Percentiles rank a stretch among this genome's conserved stretches.
phyloP scores from a whole-genome alignment of 2,888 invertebrate genomes.

The Cheilosia impressa region DNA sequence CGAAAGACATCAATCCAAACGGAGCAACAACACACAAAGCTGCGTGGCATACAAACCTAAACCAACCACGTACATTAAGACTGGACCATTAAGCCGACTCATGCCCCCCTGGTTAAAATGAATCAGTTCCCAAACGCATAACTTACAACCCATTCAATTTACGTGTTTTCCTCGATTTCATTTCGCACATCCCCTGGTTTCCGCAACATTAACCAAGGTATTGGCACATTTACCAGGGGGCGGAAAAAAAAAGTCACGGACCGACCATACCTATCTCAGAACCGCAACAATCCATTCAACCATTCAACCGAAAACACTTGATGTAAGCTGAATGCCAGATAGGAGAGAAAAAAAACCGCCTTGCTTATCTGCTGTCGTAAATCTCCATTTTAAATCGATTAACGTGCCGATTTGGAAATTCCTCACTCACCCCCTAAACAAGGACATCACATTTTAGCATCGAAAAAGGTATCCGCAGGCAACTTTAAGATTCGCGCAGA shows the following conservation, averaged over 20 bases:
- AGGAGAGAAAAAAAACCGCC: slow-evolving; percentile 13
- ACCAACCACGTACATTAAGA: slow-evolving; percentile 16
- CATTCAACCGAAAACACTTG: slow-evolving; percentile 71
- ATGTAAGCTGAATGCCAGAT: slow-evolving; percentile 43
- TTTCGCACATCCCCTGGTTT: slow-evolving; percentile 46
- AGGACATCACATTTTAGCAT: slow-evolving; percentile 53
- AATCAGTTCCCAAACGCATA: slow-evolving; percentile 67
- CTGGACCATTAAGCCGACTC: slow-evolving; percentile 43
- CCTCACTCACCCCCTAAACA: slow-evolving; percentile 21
- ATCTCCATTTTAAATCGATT: slow-evolving; percentile 75
- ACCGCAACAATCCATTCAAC: slow-evolving; percentile 72
- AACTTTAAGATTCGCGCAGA: slow-evolving; percentile 30
- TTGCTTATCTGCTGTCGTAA: slow-evolving; percentile 68
- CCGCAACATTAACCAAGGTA: slow-evolving; percentile 73
- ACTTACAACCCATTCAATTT: slow-evolving; percentile 67
- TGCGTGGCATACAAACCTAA: slow-evolving; percentile 6
- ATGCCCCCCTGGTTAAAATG: slow-evolving; percentile 38
- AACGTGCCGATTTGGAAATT: slow-evolving; percentile 74
- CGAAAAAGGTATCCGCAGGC: slow-evolving; percentile 14
- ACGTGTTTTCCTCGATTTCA: slow-evolving; percentile 59
- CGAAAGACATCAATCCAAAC: too few species aligned
- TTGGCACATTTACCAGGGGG: slow-evolving; percentile 33
- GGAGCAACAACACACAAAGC: neutral
- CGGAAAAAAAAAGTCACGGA: slow-evolving; percentile 26
- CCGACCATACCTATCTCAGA: slow-evolving; percentile 56